A percentile compares a stretch with the other conserved stretches of the same genome.
These are phyloP conservation scores for Leptodirus hochenwartii DNA, from an alignment of 2,888 invertebrate genomes.

Conservation along the genomic window DNA sequence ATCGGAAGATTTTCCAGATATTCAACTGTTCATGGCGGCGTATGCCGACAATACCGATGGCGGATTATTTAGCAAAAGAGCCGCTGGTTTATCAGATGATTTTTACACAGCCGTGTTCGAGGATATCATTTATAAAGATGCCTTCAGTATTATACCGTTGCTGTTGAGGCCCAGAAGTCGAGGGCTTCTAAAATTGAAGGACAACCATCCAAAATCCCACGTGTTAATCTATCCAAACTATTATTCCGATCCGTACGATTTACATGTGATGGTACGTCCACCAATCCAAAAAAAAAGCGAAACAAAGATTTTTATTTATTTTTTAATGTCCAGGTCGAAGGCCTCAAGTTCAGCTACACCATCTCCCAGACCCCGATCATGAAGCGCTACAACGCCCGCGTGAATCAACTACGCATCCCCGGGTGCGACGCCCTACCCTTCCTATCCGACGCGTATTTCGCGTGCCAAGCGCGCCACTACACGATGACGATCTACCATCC, in stretches of 20 bases:
- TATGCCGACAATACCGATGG: constrained; percentile 64
- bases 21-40: constrained; percentile 54
- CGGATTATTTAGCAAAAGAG: constrained; percentile 51
- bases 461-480: constrained; percentile 56
- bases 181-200: constrained; percentile 47
- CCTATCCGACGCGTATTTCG: constrained; percentile 57
- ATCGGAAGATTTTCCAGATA: constrained; percentile 50
- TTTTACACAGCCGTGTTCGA: constrained; percentile 52
- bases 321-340: constrained; percentile 40
- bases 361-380: constrained; percentile 40
- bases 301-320: constrained; percentile 2
- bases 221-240: constrained; percentile 85
- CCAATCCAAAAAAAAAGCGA: constrained; percentile 17
- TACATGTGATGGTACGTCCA: constrained; percentile 54
- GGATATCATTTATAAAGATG: constrained; percentile 46
- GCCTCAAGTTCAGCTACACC: constrained; percentile 46
- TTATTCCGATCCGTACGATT: constrained; percentile 50
- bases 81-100: constrained; percentile 45
- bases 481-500: constrained; percentile 70
- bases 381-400: constrained; percentile 37
- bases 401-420: constrained; percentile 45
- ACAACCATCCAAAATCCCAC: constrained; percentile 47
- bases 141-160: constrained; percentile 48
- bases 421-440: constrained; percentile 43
- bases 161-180: constrained; percentile 56